Base-by-base conservation (phyloP, 2,888 invertebrate species). In the Euphydryas editha region DNA sequence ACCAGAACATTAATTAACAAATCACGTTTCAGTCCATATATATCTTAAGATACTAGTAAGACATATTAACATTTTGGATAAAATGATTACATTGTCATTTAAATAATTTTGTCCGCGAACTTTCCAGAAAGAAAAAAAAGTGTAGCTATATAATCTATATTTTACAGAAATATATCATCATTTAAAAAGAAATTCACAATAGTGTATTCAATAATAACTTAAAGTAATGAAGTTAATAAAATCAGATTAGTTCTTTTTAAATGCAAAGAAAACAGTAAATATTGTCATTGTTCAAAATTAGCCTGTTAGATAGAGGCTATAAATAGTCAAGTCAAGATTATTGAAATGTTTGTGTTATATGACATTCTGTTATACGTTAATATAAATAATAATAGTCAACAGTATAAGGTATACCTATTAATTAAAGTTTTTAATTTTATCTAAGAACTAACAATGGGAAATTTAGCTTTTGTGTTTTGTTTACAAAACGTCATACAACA, bases 181-280 rank as follows among this genome's bases (percentile, higher is more conserved):
- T 37, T 37, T 56, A 39, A 3, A 56, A 56, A 37, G 37, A 42
- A 11, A 37, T 55, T 55, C 17, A 55, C 55, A 37, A 11, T 18
- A 37, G 55, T 36, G 46, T 11, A 51, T 51, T 24, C 24, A 37
- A 37, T 55, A 39, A 44, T 44, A 44, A 57, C 57, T 42, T 39
- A 39, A 15, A 20, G 20, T 57, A 17, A 57, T 20, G 13, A 57
- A 57, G 18, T 36, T 30, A 49, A 36, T 30, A 54, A 24, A 54
- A 57, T 20, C 57, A 57, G 57, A 57, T 57, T 57, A 57, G 39
- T 57, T 13, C 30, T 30, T 58, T 63, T 64, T 36, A 64, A 64
- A 64, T 64, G 58, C 58, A 64, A 54, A 64, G 42, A 36, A 39
- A 57, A 59, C 47, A 64, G 46, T 57, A 13, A 5, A 58, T n/a